These are phyloP conservation scores for Lepidurus apus DNA, from an alignment of 1,140 invertebrate species.

Conservation along the genomic window DNA sequence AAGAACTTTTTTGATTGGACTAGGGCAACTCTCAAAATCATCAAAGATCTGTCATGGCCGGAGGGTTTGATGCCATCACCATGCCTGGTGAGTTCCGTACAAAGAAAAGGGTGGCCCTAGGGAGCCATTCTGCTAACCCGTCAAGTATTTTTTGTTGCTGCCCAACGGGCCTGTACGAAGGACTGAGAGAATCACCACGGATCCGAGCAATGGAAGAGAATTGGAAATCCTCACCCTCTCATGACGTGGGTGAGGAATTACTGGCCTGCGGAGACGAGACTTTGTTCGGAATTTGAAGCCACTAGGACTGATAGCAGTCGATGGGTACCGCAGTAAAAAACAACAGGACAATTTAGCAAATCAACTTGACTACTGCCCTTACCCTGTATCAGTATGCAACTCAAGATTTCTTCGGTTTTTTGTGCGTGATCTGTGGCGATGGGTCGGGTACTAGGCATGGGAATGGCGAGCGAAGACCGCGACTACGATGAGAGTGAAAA, in stretches of 20 bases:
- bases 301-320: neutral
- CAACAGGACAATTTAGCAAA: too few relatives aligned
- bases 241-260: slow-evolving; percentile 15
- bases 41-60: neutral
- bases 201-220: neutral
- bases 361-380: neutral
- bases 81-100: neutral
- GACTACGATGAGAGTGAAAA: slow-evolving; percentile 15
- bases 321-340: neutral
- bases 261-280: neutral
- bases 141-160: neutral
- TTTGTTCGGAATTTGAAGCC: neutral
- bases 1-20: neutral
- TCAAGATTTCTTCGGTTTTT: neutral
- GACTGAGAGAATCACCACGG: neutral
- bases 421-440: neutral
- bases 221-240: neutral
- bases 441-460: neutral
- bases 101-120: neutral
- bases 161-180: neutral
- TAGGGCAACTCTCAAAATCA: neutral
- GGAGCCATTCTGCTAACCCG: neutral
- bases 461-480: neutral
- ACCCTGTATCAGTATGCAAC: neutral
- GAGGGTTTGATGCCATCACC: neutral